Conservation (phyloP, 2,113 vertebrate genomes). For the Carassius carassius region DNA sequence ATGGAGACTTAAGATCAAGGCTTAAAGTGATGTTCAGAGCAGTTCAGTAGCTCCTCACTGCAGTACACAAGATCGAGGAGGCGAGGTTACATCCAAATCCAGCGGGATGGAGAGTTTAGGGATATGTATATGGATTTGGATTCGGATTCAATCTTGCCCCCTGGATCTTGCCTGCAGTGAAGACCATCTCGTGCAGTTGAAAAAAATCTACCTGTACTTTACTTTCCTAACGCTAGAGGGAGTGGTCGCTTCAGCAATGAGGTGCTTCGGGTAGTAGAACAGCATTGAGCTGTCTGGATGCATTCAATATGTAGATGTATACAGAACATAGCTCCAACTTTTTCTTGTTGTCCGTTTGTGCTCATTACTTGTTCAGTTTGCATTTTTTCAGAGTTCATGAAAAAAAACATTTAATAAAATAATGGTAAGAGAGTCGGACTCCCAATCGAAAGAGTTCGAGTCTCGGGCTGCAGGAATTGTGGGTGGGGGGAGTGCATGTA, state of each 20-base stretch:
- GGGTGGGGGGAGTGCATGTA: too few species aligned
- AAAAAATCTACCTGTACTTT: neutral
- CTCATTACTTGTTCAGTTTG: neutral
- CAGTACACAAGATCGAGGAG: too few species aligned
- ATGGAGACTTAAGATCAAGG: neutral
- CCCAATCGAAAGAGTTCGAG: too few species aligned
- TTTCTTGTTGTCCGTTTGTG: neutral
- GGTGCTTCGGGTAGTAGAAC: neutral
- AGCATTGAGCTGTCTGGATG: neutral
- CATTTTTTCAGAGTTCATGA: neutral
- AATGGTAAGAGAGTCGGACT: too few species aligned
- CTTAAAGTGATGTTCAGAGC: neutral
- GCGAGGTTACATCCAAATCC: too few species aligned
- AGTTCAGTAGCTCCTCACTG: neutral
- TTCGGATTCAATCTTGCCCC: too few species aligned
- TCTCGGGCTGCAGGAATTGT: too few species aligned
- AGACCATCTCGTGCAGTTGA: too few species aligned
- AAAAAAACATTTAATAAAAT: too few species aligned
- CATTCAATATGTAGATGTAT: neutral
- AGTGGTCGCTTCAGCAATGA: constrained; percentile 48
- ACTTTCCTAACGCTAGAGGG: constrained; percentile 67
- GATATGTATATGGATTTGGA: too few species aligned
- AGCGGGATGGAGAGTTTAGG: too few species aligned
- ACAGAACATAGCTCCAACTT: neutral
- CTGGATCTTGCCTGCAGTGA: too few species aligned